A percentile compares a stretch with the other conserved stretches of the same genome.
Evolutionary conservation across 2,888 invertebrate genomes (phyloP).

Genomic region (Tigriopus californicus): DNA sequence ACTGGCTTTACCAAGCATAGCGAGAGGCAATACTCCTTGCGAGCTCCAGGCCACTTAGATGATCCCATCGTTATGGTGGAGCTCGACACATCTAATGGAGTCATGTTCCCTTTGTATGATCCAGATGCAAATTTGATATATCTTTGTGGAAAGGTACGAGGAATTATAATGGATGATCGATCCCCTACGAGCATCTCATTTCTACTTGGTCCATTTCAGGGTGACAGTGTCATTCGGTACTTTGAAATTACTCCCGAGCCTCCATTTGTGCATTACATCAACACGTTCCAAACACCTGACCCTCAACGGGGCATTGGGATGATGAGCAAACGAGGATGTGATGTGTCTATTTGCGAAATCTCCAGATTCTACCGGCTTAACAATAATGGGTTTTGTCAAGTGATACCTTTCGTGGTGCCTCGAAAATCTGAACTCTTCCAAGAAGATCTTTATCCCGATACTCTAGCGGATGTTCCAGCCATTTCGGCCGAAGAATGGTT

Average conservation of each 20-base stretch:
- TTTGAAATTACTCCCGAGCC: slow-evolving; percentile 82
- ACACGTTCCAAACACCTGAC: slow-evolving; percentile 91
- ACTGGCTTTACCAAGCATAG: slow-evolving; percentile 97
- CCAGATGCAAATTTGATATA: slow-evolving; percentile 85
- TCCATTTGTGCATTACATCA: slow-evolving; percentile 88
- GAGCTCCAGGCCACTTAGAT: slow-evolving; percentile 65
- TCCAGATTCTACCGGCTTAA: slow-evolving; percentile 63
- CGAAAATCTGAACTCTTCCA: slow-evolving; percentile 93
- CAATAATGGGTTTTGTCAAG: slow-evolving; percentile 48
- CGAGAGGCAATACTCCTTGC: slow-evolving; percentile 86
- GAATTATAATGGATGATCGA: too few relatives aligned
- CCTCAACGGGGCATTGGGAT: slow-evolving; percentile 80
- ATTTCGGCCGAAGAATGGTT: slow-evolving; percentile 80
- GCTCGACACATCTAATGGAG: slow-evolving; percentile 84
- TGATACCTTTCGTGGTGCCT: slow-evolving; percentile 92
- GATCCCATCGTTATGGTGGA: slow-evolving; percentile 84
- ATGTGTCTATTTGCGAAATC: slow-evolving; percentile 83
- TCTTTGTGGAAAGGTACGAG: slow-evolving; percentile 70
- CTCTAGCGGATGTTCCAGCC: slow-evolving; percentile 71
- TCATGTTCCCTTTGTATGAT: slow-evolving; percentile 91
- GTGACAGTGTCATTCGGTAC: slow-evolving; percentile 90
- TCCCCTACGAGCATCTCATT: neutral
- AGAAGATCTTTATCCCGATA: slow-evolving; percentile 91
- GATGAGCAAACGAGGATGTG: slow-evolving; percentile 95
- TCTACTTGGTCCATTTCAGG: slow-evolving; percentile 30